Base-by-base conservation (phyloP, 2,797 vertebrate genomes). In the Prunella strophiata region DNA sequence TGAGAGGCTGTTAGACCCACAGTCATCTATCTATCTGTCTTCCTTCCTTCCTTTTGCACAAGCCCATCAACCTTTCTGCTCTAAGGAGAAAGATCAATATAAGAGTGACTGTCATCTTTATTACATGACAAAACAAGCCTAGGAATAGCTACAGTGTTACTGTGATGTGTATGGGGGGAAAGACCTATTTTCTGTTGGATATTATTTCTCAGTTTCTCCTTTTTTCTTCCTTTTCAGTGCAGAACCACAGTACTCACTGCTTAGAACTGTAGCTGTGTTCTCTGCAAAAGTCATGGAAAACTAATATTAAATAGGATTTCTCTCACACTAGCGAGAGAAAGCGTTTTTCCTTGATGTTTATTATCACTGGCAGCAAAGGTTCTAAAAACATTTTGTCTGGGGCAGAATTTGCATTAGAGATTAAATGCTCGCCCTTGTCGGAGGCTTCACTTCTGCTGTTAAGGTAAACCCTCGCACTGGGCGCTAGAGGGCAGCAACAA, bases 11-110 rank as follows among this genome's bases (percentile, higher is more conserved):
- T 68, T 79, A 75, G 62, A 90, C 71, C 78, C 5, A 5, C 34
- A 51, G 40, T 29, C 42, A 26, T 88, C 48, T 34, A 34, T 34
- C 34, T 34, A 34, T 34, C 34, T 34, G 34, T 34, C 74, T 94
- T 83, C 91, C 83, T 94, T 72, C 89, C 88, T 94, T 70, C 85
- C 71, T 93, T 58, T 70, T 78, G 55, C 72, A 59, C 62, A 70
- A 90, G 54, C 42, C 42, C 7, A 0, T 29, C n/a, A 43, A 13
- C 43, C 25, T 43, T 55, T 67, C 57, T 84, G 48, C 48, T 94
- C 7, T 30, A 61, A 62, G 42, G 32, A 84, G 38, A 50, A 18
- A 57, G 42, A 54, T 17, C 2, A 2, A 38, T 51, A 26, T 3
- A 34, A 58, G 18, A 45, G 10, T 1, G 3, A 54, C 65, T 34